Percentiles rank a stretch among this genome's conserved stretches.
phyloP scores from a whole-genome alignment of 2,888 invertebrate genomes.

The Andricus quercusramuli region DNA sequence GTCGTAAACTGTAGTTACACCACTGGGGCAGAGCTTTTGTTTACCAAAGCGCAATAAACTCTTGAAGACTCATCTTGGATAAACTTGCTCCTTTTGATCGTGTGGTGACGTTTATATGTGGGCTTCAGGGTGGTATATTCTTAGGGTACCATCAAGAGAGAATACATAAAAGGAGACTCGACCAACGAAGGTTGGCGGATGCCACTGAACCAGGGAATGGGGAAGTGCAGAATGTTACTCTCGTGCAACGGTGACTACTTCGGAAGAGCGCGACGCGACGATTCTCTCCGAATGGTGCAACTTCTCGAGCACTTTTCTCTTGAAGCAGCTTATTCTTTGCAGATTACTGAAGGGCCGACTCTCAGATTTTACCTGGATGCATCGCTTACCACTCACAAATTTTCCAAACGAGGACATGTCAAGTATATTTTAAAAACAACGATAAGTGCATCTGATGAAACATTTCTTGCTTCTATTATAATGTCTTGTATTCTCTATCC shows the following conservation, averaged over 20 bases:
- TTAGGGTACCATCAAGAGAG: slow-evolving; percentile 35
- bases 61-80: slow-evolving; percentile 26
- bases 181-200: slow-evolving; percentile 26
- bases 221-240: slow-evolving; percentile 40
- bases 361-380: slow-evolving; percentile 29
- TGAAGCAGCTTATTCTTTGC: slow-evolving; percentile 20
- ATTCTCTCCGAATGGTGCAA: slow-evolving; percentile 25
- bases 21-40: slow-evolving; percentile 16
- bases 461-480: background rate
- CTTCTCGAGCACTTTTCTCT: slow-evolving; percentile 33
- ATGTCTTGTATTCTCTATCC: background rate
- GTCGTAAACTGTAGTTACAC: background rate
- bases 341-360: slow-evolving; percentile 3
- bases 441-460: background rate
- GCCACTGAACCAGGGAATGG: slow-evolving; percentile 36
- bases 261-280: slow-evolving; percentile 13
- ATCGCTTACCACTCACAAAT: background rate
- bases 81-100: slow-evolving; percentile 30
- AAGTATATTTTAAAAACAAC: background rate
- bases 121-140: background rate
- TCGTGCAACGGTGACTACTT: slow-evolving; percentile 8
- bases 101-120: slow-evolving; percentile 9
- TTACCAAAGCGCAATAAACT: slow-evolving; percentile 9
- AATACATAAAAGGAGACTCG: slow-evolving; percentile 38
- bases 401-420: background rate